Evolutionary conservation across 2,888 invertebrate genomes (phyloP), one percentile per base, ranked within the genome.

Genomic region (Acholoe squamosa): DNA sequence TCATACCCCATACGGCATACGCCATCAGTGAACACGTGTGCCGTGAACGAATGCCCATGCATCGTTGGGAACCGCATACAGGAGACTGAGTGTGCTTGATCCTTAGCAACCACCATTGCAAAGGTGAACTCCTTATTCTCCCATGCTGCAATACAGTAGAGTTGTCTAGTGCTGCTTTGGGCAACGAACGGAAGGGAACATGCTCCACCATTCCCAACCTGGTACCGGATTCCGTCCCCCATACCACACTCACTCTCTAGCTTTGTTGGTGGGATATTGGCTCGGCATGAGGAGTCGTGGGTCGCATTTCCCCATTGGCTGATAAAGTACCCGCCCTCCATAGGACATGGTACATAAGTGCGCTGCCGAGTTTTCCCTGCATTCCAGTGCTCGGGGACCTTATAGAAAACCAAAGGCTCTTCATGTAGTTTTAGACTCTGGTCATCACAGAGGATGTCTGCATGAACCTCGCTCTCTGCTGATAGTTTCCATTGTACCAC

Each of bases 391-490:
- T 52, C 54, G 1, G 86, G 86, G 28, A 86, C 16, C 19, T 54
- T 16, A 28, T 86, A 86, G 33, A n/a, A 86, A 0, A 86, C 25
- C 19, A 86, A 25, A 0, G 86, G 86, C 16, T 52, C 86, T 5
- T 51, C 86, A 19, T 86, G 86, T 7, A 86, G 54, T 28, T 56
- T 86, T 12, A 86, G 52, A 31, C 86, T 86, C 28, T 86, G 25
- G n/a, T 86, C 86, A 33, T 86, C 86, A n/a, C 86, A 86, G 14
- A 86, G 33, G 3, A 86, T 25, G 0, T 7, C 3, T 7, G 86
- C 52, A 22, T 86, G 86, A 5, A 86, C 86, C 86, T 86, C 86
- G 28, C 86, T 86, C 86, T 86, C 86, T 19, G 86, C 86, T 10
- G 86, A 86, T 14, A 86, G 19, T 10, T 28, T 19, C 86, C 86